phyloP scores from a whole-genome alignment of 2,797 vertebrate genomes.

The Scarus forsteni region DNA sequence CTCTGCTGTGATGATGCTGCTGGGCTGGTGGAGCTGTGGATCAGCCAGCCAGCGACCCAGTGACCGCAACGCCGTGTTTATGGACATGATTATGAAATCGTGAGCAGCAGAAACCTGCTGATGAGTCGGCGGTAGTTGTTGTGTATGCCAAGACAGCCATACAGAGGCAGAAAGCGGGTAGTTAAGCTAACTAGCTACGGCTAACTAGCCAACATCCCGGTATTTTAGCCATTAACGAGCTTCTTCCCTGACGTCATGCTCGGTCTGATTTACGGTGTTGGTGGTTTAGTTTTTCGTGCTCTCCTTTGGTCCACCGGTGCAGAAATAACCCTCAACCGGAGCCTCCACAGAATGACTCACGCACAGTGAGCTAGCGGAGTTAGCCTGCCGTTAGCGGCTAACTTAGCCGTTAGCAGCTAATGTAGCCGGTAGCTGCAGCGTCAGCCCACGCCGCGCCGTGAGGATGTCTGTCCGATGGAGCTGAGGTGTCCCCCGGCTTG shows the following conservation, averaged over 20 bases:
- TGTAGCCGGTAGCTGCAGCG: conserved; percentile 31
- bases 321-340: conserved; percentile 2
- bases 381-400: conserved; percentile 31
- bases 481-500: conserved; percentile 53
- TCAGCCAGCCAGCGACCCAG: conserved; percentile 5
- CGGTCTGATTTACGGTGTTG: neutral
- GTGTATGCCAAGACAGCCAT: neutral
- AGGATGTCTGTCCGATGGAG: conserved; percentile 58
- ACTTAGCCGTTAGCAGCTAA: conserved; percentile 25
- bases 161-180: neutral
- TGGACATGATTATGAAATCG: neutral
- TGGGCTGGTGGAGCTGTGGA: conserved; percentile 10
- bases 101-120: neutral
- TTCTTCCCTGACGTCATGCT: conserved; percentile 18
- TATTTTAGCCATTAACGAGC: neutral
- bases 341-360: conserved; percentile 35
- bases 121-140: neutral
- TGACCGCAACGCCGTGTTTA: neutral
- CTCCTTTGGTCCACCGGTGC: neutral
- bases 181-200: conserved; percentile 7
- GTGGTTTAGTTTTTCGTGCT: neutral
- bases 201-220: conserved; percentile 29
- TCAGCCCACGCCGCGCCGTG: conserved; percentile 12
- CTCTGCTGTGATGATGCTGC: conserved; percentile 23
- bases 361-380: conserved; percentile 12